phyloP scores from a whole-genome alignment of 2,888 invertebrate species.

The Diarsia brunnea region DNA sequence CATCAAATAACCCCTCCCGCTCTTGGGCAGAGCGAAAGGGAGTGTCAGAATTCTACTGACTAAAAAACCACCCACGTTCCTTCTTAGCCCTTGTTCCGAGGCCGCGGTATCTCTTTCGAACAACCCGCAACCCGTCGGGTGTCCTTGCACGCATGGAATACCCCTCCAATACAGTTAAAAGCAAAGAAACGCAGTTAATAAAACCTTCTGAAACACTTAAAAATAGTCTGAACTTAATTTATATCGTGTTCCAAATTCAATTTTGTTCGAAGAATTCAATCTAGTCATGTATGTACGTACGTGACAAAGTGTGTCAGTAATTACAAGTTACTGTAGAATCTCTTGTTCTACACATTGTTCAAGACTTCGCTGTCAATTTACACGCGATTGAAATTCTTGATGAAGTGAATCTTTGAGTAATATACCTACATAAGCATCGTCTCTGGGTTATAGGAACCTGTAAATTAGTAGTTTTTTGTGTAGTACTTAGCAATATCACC shows the following conservation, averaged over 20 bases:
- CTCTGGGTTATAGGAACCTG: neutral
- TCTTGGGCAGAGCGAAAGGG: too few species aligned
- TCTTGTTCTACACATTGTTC: constrained; percentile 45
- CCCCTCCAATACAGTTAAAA: neutral
- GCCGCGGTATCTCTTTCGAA: too few species aligned
- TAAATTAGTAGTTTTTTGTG: neutral
- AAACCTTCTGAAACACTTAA: neutral
- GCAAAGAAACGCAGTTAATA: neutral
- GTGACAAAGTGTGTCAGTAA: constrained; percentile 21
- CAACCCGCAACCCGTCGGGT: too few species aligned
- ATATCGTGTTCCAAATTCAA: neutral
- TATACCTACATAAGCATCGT: neutral
- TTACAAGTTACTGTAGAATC: constrained; percentile 28
- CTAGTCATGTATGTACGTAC: constrained; percentile 8
- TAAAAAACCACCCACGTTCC: too few species aligned
- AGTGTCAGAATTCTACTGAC: too few species aligned
- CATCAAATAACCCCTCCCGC: too few species aligned
- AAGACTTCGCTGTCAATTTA: constrained; percentile 14
- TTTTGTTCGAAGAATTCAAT: constrained; percentile 23
- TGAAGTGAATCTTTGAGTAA: constrained; percentile 19
- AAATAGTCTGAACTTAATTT: neutral
- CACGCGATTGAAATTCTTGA: constrained; percentile 51
- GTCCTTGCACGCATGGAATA: too few species aligned
- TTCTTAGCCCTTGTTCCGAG: too few species aligned
- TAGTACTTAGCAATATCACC: neutral